phyloP scores from a whole-genome alignment of 2,888 invertebrate species.

The Acrocera orbiculus region DNA sequence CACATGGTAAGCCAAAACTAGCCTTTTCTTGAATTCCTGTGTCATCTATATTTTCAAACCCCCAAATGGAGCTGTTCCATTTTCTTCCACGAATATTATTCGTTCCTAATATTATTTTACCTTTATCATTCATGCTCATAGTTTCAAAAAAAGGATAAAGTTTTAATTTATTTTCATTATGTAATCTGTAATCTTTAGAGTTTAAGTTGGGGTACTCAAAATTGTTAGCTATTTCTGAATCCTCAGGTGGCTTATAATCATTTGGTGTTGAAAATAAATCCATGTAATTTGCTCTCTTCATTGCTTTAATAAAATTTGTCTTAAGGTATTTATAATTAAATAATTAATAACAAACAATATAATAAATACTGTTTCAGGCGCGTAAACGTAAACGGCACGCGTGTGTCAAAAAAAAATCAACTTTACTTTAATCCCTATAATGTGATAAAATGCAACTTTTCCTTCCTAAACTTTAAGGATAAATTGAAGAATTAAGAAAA shows the following conservation, averaged over 20 bases:
- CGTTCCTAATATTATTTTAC: constrained; percentile 19
- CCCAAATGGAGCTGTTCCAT: constrained; percentile 27
- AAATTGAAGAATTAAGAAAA: too few relatives aligned
- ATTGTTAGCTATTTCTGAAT: constrained; percentile 17
- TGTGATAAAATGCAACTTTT: too few relatives aligned
- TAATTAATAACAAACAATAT: too few relatives aligned
- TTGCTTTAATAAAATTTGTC: too few relatives aligned
- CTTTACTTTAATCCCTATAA: too few relatives aligned
- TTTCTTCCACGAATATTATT: constrained; percentile 22
- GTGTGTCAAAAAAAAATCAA: too few relatives aligned
- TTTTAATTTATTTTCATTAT: constrained; percentile 19
- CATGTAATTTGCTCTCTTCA: constrained; percentile 8
- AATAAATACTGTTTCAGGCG: too few relatives aligned
- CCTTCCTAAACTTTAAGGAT: too few relatives aligned
- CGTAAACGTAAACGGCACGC: too few relatives aligned
- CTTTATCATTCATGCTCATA: constrained; percentile 18
- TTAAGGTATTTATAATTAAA: too few relatives aligned
- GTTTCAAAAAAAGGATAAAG: constrained; percentile 25
- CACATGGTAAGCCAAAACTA: constrained; percentile 20
- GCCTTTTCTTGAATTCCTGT: constrained; percentile 14
- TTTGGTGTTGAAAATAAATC: constrained; percentile 15
- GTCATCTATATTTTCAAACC: constrained; percentile 18
- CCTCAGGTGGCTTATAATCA: constrained; percentile 21
- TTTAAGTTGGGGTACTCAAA: constrained; percentile 29
- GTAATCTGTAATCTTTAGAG: constrained; percentile 24